Evolutionary conservation across 2,113 vertebrate species (phyloP).

Genomic region (Mola mola): DNA sequence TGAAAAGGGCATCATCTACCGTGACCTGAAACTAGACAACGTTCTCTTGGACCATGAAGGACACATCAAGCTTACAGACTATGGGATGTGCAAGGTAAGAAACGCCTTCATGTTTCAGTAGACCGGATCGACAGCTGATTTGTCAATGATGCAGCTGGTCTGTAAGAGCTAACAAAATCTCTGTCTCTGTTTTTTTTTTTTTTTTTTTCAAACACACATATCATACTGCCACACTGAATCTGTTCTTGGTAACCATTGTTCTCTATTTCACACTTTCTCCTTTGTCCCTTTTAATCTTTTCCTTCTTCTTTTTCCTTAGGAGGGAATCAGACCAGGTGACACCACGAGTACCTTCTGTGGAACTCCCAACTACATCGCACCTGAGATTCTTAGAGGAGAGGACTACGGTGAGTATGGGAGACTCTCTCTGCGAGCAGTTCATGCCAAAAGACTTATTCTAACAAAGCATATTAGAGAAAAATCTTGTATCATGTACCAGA

Average conservation of each 20-base stretch:
- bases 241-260: background rate
- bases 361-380: slow-evolving; percentile 98
- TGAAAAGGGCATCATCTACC: slow-evolving; percentile 96
- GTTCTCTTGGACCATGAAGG: slow-evolving; percentile 95
- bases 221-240: too few species aligned
- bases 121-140: background rate
- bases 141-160: slow-evolving; percentile 33
- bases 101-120: background rate
- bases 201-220: too few species aligned
- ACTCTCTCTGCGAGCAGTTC: background rate
- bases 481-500: too few species aligned
- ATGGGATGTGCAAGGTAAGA: slow-evolving; percentile 98
- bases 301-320: slow-evolving; percentile 74
- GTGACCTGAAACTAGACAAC: slow-evolving; percentile 98
- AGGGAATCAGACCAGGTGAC: slow-evolving; percentile 96
- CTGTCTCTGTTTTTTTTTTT: background rate
- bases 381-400: slow-evolving; percentile 96
- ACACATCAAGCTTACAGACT: slow-evolving; percentile 98
- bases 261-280: background rate
- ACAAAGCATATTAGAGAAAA: too few species aligned
- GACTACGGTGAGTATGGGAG: slow-evolving; percentile 90
- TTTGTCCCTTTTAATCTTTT: slow-evolving; percentile 24
- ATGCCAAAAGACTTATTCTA: background rate
- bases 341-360: slow-evolving; percentile 99
- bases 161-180: background rate